phyloP scores from a whole-genome alignment of 2,797 vertebrate species.

The Coracias cyanogaster region DNA sequence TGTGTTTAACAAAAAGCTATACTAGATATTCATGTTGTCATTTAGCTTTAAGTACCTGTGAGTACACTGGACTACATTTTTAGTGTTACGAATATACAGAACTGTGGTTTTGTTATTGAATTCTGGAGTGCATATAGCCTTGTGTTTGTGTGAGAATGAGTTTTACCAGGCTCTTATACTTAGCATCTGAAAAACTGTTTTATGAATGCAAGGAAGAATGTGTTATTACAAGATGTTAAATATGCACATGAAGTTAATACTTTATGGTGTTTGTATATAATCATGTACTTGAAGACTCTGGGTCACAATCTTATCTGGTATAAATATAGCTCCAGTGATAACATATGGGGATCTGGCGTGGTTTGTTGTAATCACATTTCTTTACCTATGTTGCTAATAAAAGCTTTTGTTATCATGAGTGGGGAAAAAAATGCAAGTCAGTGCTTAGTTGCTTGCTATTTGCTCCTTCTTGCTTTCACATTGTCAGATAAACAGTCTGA shows the following conservation, averaged over 20 bases:
- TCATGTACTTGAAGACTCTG: constrained; percentile 45
- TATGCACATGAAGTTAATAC: background rate
- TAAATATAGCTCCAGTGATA: constrained; percentile 66
- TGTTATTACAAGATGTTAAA: background rate
- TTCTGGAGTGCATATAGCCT: background rate
- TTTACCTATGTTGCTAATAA: constrained; percentile 67
- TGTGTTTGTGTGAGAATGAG: background rate
- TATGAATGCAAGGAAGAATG: background rate
- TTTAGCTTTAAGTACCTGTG: background rate
- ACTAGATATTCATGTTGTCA: background rate
- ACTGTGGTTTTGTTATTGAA: background rate
- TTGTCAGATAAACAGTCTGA: background rate
- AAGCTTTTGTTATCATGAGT: constrained; percentile 45
- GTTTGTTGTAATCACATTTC: constrained; percentile 47
- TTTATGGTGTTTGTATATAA: constrained; percentile 33
- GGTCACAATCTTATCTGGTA: constrained; percentile 39
- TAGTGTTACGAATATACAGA: background rate
- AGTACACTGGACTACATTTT: background rate
- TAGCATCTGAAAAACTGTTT: background rate
- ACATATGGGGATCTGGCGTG: constrained; percentile 16
- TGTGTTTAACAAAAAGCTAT: background rate
- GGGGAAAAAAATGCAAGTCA: constrained; percentile 25
- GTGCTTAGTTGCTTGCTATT: background rate
- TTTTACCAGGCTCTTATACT: background rate
- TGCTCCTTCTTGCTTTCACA: background rate